Evolutionary conservation across 2,888 invertebrate genomes (phyloP).

Genomic region (Myopa testacea): DNA sequence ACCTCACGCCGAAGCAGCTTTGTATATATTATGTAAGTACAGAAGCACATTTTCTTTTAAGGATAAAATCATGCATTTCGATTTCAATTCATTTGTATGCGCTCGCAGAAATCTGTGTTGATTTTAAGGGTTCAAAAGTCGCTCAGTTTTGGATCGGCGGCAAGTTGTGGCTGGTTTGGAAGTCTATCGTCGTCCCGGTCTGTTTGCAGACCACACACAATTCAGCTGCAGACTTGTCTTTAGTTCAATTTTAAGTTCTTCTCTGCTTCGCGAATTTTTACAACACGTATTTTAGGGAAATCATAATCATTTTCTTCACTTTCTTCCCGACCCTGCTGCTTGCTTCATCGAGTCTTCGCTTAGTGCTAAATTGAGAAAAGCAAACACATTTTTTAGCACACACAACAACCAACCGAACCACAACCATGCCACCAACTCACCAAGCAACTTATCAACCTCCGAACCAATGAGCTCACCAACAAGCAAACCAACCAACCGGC

Average conservation of each 20-base stretch:
- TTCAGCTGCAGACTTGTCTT: slow-evolving; percentile 9
- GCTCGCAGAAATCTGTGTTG: slow-evolving; percentile 29
- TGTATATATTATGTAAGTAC: too few species aligned
- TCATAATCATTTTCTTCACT: not conserved
- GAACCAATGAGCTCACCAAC: not conserved
- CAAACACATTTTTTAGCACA: slow-evolving; percentile 31
- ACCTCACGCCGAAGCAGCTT: not conserved
- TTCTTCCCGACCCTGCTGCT: not conserved
- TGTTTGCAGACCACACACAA: not conserved
- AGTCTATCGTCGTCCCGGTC: not conserved
- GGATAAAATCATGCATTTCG: slow-evolving; percentile 36
- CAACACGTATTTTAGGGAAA: too few species aligned
- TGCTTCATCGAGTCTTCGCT: not conserved
- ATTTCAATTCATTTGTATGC: slow-evolving; percentile 30
- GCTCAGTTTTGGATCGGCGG: not conserved
- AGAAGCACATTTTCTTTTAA: not conserved
- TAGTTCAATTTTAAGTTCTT: not conserved
- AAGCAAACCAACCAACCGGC: not conserved
- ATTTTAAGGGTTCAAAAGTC: not conserved
- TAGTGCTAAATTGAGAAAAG: slow-evolving; percentile 9
- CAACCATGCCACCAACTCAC: not conserved
- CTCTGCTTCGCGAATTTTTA: too few species aligned
- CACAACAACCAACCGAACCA: not conserved
- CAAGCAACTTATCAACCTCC: too few species aligned
- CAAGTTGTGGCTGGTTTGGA: not conserved